Conservation (phyloP, 2,797 vertebrate genomes). For the Cynodonichthys magdalenae region DNA sequence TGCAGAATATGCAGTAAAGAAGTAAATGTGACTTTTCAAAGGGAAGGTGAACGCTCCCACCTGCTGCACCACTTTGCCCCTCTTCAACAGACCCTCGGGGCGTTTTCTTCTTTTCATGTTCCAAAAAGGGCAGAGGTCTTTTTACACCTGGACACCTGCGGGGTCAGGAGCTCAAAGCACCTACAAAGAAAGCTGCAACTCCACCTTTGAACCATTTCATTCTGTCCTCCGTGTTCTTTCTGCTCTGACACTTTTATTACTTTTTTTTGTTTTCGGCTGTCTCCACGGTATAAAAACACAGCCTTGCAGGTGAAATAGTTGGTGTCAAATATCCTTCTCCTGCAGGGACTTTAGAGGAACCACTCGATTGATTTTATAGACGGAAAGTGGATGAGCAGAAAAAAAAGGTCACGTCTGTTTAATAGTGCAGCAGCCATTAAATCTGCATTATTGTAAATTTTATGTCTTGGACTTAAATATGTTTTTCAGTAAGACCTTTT, state of each 20-base stretch:
- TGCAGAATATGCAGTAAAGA: conserved; percentile 10
- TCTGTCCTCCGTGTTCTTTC: conserved; percentile 25
- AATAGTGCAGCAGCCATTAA: conserved; percentile 37
- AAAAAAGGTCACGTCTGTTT: conserved; percentile 48
- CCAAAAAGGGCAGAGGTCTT: conserved; percentile 47
- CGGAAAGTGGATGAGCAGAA: conserved; percentile 19
- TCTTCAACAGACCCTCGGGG: conserved; percentile 26
- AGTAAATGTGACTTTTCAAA: conserved; percentile 18
- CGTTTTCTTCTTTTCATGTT: conserved; percentile 52
- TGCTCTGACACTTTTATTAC: conserved; percentile 21
- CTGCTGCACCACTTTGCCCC: conserved; percentile 24
- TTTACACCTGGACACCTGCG: conserved; percentile 55
- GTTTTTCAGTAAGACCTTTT: conserved; percentile 7
- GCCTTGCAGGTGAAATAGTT: conserved; percentile 48
- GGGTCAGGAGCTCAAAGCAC: conserved; percentile 62
- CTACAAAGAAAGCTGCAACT: conserved; percentile 46
- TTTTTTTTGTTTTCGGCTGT: conserved; percentile 31
- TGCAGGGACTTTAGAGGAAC: conserved; percentile 35
- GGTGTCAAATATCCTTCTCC: conserved; percentile 44
- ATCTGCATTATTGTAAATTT: conserved; percentile 40
- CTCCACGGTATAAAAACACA: conserved; percentile 1
- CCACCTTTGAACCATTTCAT: conserved; percentile 52
- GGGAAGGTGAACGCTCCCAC: conserved; percentile 32
- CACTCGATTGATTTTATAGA: conserved; percentile 49
- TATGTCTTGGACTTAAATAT: conserved; percentile 36